Evolutionary conservation across 2,888 invertebrate genomes (phyloP).

Genomic region (Oscheius myriophilus): DNA sequence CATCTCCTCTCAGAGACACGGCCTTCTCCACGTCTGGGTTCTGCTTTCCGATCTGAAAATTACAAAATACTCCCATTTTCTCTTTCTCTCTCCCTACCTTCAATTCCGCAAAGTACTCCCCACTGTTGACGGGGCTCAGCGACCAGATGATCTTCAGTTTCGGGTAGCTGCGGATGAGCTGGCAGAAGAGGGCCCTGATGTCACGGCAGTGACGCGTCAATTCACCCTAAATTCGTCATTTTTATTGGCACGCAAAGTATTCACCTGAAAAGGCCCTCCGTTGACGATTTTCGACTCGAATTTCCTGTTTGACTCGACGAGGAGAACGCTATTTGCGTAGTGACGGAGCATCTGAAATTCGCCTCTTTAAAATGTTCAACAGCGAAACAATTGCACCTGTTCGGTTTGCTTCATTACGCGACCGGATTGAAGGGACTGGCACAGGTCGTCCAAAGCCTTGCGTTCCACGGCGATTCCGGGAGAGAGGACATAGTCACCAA

Average conservation of each 20-base stretch:
- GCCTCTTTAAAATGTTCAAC: background rate
- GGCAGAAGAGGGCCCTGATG: constrained; percentile 76
- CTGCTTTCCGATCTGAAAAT: constrained; percentile 40
- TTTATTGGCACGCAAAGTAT: background rate
- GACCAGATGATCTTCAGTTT: constrained; percentile 93
- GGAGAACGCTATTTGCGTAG: constrained; percentile 61
- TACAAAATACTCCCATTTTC: background rate
- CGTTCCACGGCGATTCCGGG: constrained; percentile 96
- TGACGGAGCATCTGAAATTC: constrained; percentile 64
- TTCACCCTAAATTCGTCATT: constrained; percentile 58
- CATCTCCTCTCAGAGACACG: constrained; percentile 47
- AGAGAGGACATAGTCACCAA: constrained; percentile 96
- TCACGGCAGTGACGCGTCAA: constrained; percentile 63
- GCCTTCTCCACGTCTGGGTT: constrained; percentile 55
- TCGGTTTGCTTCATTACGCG: constrained; percentile 93
- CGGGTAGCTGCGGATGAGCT: constrained; percentile 94
- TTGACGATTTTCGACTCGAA: constrained; percentile 64
- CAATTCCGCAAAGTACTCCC: constrained; percentile 92
- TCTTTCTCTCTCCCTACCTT: constrained; percentile 77
- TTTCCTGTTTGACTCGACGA: constrained; percentile 65
- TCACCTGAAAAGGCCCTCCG: constrained; percentile 67
- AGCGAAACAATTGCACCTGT: constrained; percentile 52
- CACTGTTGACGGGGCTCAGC: constrained; percentile 92
- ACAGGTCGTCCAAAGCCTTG: constrained; percentile 88
- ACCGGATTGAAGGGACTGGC: constrained; percentile 92